Evolutionary conservation across 2,888 invertebrate species (phyloP).

Genomic region (Ryuthela nishihirai): DNA sequence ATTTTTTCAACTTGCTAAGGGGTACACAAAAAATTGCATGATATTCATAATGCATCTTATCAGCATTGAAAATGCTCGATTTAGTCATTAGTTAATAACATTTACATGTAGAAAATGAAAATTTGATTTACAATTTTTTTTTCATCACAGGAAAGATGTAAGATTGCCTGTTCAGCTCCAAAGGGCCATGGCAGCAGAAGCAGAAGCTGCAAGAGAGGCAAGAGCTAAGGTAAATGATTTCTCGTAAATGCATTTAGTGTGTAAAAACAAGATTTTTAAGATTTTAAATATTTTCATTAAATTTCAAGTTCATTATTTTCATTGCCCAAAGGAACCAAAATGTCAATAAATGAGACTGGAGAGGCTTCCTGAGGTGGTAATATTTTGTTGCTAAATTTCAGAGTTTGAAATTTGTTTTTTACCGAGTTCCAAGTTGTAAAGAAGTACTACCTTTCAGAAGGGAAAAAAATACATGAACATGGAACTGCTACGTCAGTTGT

Average conservation of each 20-base stretch:
- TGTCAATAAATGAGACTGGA: too few species aligned
- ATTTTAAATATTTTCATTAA: neutral
- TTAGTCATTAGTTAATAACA: neutral
- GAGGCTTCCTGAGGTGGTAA: too few species aligned
- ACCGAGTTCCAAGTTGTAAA: too few species aligned
- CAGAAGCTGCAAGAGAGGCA: conserved; percentile 75
- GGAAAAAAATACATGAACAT: too few species aligned
- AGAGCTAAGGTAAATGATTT: conserved; percentile 66
- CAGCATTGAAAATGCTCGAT: neutral
- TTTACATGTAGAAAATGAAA: neutral
- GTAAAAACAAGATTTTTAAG: neutral
- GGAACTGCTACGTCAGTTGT: too few species aligned
- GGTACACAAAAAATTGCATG: too few species aligned
- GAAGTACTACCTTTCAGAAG: too few species aligned
- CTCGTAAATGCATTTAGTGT: neutral
- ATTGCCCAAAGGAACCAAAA: neutral
- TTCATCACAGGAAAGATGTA: conserved; percentile 65
- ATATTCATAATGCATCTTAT: neutral
- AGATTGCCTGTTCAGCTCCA: conserved; percentile 71
- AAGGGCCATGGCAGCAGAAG: conserved; percentile 78
- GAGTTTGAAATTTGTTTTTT: too few species aligned
- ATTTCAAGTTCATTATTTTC: neutral
- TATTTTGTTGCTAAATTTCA: too few species aligned
- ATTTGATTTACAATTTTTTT: neutral
- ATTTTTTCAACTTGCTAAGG: too few species aligned